Conservation (phyloP, 2,113 vertebrate genomes). For the Nycticebus coucang region DNA sequence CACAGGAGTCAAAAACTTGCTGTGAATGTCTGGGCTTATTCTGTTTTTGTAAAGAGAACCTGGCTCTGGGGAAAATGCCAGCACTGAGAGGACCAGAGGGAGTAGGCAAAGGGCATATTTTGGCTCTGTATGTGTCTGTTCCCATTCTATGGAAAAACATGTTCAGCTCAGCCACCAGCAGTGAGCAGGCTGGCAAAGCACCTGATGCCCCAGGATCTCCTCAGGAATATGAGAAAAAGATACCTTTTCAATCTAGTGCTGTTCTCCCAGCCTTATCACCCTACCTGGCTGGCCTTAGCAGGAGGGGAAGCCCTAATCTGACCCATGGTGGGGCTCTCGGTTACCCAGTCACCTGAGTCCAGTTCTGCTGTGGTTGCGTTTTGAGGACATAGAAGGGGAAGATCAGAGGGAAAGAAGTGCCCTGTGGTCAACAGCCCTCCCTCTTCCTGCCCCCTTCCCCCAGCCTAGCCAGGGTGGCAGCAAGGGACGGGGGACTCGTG, state of each 20-base stretch:
- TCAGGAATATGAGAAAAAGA: background rate
- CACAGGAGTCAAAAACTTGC: background rate
- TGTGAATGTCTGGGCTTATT: background rate
- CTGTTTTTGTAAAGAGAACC: background rate
- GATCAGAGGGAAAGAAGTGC: background rate
- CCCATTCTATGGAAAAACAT: background rate
- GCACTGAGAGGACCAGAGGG: background rate
- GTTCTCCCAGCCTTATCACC: background rate
- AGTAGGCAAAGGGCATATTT: too few species aligned
- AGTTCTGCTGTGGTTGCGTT: conserved; percentile 68
- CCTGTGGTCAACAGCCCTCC: background rate
- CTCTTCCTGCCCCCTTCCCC: too few species aligned
- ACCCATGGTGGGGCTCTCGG: background rate
- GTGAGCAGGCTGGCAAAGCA: background rate
- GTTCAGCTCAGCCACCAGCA: background rate
- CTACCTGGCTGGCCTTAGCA: background rate
- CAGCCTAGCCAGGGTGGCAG: background rate
- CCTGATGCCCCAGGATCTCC: background rate
- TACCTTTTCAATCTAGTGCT: background rate
- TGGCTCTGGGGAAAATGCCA: background rate
- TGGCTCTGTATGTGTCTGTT: background rate
- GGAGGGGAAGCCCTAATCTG: background rate
- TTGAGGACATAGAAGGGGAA: conserved; percentile 40
- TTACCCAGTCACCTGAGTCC: conserved; percentile 52
- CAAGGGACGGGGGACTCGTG: conserved; percentile 69